Percentiles rank a stretch among this genome's conserved stretches.
phyloP scores from a whole-genome alignment of 2,888 invertebrate genomes.

The Yponomeuta evonymella region DNA sequence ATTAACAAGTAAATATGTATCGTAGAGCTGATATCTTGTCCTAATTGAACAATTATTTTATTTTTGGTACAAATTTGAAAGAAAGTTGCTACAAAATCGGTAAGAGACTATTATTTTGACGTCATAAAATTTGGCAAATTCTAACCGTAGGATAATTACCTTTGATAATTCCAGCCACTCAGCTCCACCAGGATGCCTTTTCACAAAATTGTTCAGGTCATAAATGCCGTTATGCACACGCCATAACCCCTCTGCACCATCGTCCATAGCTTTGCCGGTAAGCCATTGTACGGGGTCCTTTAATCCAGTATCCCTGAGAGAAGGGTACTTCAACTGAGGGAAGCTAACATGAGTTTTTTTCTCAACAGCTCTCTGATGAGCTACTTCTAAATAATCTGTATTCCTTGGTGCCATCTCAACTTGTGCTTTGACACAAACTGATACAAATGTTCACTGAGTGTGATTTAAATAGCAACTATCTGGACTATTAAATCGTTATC shows the following conservation, averaged over 20 bases:
- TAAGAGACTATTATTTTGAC: background rate
- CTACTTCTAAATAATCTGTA: conserved; percentile 31
- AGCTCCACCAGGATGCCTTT: conserved; percentile 89
- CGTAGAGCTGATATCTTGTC: too few relatives aligned
- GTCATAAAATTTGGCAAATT: background rate
- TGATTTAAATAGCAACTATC: background rate
- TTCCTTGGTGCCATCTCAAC: conserved; percentile 34
- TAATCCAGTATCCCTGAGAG: conserved; percentile 52
- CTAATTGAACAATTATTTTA: background rate
- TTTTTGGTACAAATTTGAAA: background rate
- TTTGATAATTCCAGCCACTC: conserved; percentile 72
- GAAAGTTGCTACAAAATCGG: background rate
- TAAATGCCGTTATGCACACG: conserved; percentile 86
- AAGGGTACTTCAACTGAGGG: conserved; percentile 69
- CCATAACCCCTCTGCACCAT: conserved; percentile 86
- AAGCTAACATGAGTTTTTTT: conserved; percentile 58
- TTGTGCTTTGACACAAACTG: too few relatives aligned
- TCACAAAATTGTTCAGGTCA: conserved; percentile 86
- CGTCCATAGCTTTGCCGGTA: conserved; percentile 78
- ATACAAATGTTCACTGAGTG: too few relatives aligned
- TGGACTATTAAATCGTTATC: background rate
- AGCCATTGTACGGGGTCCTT: conserved; percentile 75
- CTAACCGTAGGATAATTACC: background rate
- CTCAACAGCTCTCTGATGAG: conserved; percentile 40
- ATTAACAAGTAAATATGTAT: too few relatives aligned